phyloP scores from a whole-genome alignment of 2,888 invertebrate genomes.

The Branchellion lobata region DNA sequence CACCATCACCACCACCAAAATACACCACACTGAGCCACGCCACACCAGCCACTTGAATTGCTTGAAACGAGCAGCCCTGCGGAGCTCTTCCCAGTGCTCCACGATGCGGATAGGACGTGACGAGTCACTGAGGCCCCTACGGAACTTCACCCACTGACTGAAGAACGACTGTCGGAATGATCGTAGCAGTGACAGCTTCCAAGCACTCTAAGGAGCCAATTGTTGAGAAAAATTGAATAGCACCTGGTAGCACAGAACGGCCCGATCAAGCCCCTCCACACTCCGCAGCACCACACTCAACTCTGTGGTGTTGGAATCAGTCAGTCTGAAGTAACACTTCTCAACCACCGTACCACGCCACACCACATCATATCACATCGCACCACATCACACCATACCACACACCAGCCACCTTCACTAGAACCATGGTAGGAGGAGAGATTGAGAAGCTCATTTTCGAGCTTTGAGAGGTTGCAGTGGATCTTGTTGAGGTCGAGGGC shows the following conservation, averaged over 20 bases:
- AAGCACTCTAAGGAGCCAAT: too few relatives aligned
- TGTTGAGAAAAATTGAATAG: neutral
- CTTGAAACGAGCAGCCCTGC: constrained; percentile 42
- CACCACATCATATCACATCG: neutral
- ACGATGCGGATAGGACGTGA: constrained; percentile 50
- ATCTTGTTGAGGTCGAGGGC: constrained; percentile 49
- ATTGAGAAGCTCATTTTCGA: constrained; percentile 50
- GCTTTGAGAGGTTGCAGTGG: constrained; percentile 49
- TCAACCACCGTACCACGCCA: too few relatives aligned
- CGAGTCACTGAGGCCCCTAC: constrained; percentile 45
- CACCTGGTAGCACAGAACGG: constrained; percentile 51
- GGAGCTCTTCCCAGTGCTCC: constrained; percentile 47
- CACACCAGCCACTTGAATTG: constrained; percentile 43
- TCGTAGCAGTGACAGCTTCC: neutral
- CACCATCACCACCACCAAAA: neutral
- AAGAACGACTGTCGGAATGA: constrained; percentile 51
- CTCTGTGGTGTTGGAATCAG: neutral
- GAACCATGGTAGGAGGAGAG: neutral
- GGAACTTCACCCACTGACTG: constrained; percentile 48
- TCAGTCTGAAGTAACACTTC: too few relatives aligned
- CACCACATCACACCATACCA: neutral
- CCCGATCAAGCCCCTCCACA: constrained; percentile 48
- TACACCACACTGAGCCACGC: neutral
- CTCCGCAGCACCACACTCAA: constrained; percentile 4
- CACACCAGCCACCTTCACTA: neutral